Conservation (phyloP, 2,113 vertebrate species). For the Rhadina sibilatrix region DNA sequence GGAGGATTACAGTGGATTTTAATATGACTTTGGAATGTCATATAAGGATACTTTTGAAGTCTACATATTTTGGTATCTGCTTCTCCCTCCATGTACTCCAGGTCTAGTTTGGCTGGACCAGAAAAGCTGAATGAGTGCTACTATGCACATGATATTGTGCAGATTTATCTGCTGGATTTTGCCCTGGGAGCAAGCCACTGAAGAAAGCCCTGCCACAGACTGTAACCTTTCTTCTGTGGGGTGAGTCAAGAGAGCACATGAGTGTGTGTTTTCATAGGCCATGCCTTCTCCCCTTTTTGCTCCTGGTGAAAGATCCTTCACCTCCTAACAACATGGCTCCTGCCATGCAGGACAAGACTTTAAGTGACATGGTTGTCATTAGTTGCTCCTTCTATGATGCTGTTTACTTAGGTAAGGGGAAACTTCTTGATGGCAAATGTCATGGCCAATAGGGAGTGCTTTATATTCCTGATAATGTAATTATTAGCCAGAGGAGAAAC, state of each 20-base stretch:
- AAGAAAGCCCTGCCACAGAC: neutral
- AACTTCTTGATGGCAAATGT: neutral
- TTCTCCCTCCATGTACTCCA: neutral
- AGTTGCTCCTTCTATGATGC: neutral
- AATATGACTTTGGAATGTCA: neutral
- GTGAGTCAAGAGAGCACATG: neutral
- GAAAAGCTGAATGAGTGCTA: neutral
- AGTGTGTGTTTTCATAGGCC: neutral
- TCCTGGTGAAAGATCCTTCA: neutral
- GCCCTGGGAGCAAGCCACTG: neutral
- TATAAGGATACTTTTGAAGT: neutral
- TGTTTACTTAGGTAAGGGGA: neutral
- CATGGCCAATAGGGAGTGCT: fast-evolving
- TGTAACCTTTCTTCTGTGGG: neutral
- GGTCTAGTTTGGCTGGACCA: neutral
- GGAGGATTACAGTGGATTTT: neutral
- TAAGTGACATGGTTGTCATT: neutral
- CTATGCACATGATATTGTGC: too few species aligned
- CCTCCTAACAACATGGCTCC: fast-evolving
- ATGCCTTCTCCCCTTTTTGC: neutral
- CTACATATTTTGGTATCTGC: neutral
- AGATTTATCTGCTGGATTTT: neutral
- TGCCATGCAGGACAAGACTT: neutral
- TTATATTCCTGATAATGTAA: neutral
- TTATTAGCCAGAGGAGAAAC: neutral